Base-by-base conservation (phyloP, 2,113 vertebrate species). In the Gadus chalcogrammus region DNA sequence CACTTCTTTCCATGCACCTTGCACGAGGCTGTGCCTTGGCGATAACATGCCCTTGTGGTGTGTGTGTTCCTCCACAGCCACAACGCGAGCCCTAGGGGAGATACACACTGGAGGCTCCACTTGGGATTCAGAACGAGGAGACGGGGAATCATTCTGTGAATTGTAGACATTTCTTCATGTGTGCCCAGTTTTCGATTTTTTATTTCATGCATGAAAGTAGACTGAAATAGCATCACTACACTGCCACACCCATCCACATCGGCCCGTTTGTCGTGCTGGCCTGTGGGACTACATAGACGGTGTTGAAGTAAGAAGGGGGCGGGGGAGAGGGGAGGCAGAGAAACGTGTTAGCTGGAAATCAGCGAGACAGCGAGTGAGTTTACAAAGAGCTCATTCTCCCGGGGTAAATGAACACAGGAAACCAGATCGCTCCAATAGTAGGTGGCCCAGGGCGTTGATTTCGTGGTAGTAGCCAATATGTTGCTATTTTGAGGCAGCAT, bases 11-110 rank as follows among this genome's bases (percentile, higher is more conserved):
- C 28, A 31, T 31, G 28, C 81, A 72, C 56, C 76, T 74, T 71
- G 70, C 76, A 62, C 20, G 61, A 65, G 81, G 72, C 75, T 80
- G 75, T 15, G n/a, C 12, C 24, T 55, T 67, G n/a, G 9, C 4
- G 69, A 79, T 72, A 74, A 80, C 72, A 83, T 74, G 83, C 58
- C 70, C 69, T 61, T 67, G 52, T 65, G 52, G n/a, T n/a, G n/a
- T n/a, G 56, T 31, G 28, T 31, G 28, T 31, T 31, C 28, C 28
- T 31, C 28, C 28, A 31, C 28, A 31, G 28, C 2, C 2, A 31
- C 28, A 53, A 2, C 52, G 52, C 6, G 6, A 53, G 52, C 52
- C 2, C 11, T 3, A 2, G 52, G 52, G 52, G 52, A 13, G 52
- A 2, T 2, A 53, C 28, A 31, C 11, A 8, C 52, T 11, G 52